Percentiles rank a stretch among this genome's conserved stretches.
Evolutionary conservation across 1,140 invertebrate species (phyloP).

Genomic region (Panagrolaimus sp.): DNA sequence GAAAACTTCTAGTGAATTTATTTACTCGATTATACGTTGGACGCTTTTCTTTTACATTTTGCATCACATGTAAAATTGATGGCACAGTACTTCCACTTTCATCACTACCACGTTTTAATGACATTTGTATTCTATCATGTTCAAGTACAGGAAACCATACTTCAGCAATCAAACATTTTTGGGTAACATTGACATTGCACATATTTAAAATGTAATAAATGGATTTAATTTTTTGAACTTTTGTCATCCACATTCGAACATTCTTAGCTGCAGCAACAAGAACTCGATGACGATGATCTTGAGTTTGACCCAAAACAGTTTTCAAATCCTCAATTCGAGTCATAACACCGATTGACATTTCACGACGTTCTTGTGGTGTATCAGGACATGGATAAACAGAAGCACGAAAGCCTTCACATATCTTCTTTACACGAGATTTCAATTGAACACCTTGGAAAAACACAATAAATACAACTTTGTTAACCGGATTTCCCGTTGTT

Average conservation of each 20-base stretch:
- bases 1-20: slow-evolving; percentile 64
- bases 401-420: slow-evolving; percentile 94
- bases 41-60: slow-evolving; percentile 59
- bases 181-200: slow-evolving; percentile 72
- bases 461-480: slow-evolving; percentile 95
- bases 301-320: slow-evolving; percentile 83
- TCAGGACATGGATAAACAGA: slow-evolving; percentile 93
- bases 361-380: slow-evolving; percentile 77
- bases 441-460: slow-evolving; percentile 99
- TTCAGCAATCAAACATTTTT: slow-evolving; percentile 92
- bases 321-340: slow-evolving; percentile 90
- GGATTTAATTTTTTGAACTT: slow-evolving; percentile 66
- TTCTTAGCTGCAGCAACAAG: slow-evolving; percentile 85
- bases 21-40: slow-evolving; percentile 64
- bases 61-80: slow-evolving; percentile 63
- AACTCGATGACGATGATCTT: slow-evolving; percentile 88
- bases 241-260: slow-evolving; percentile 86
- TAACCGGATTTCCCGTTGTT: slow-evolving; percentile 76
- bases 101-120: slow-evolving; percentile 28
- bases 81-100: slow-evolving; percentile 60
- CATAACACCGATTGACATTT: slow-evolving; percentile 89
- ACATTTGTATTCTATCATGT: slow-evolving; percentile 65
- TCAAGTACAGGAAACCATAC: slow-evolving; percentile 93
- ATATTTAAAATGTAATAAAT: slow-evolving; percentile 74
- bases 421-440: slow-evolving; percentile 91